Base-by-base conservation (phyloP, 2,797 vertebrate genomes). In the Carapus acus region DNA sequence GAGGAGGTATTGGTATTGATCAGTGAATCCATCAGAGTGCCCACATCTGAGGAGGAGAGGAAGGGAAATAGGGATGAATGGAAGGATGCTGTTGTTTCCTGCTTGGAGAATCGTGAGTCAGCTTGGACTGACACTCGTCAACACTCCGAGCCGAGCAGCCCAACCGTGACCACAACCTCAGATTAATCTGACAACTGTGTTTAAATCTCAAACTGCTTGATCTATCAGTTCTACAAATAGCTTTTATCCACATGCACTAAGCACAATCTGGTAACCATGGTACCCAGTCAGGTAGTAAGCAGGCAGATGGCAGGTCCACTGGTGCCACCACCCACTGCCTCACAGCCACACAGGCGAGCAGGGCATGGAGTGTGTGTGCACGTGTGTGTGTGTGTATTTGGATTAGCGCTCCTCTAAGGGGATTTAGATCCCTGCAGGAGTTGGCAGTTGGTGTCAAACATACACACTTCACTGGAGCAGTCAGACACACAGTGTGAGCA, bases 291-390 rank as follows among this genome's bases (percentile, higher is more conserved):
- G 29, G 59, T 60, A 12, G 62, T 43, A 71, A 65, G 44, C 60
- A 56, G 67, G 71, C 84, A 85, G 83, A 84, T 85, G 83, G 81
- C 58, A 36, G 63, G 60, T 69, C 67, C 54, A 67, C 62, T 31
- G 69, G 78, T 81, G 77, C 68, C 68, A 65, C 76, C 81, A 65
- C 81, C 76, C 49, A 38, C 75, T 48, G 76, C 52, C 57, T 67
- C 6, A 1, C 27, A 42, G 58, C 56, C 58, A 54, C n/a, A 37
- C 8, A 6, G 20, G 21, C 17, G 21, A 41, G 41, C 29, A 5
- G 41, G 54, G 59, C 43, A 48, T 57, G 22, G 19, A 58, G 62
- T 31, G 49, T 54, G 67, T 55, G 53, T 33, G 24, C 9, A 9
- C 9, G 24, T 27, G 24, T 27, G 24, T 27, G 24, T 27, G 24